Conservation (phyloP, 2,797 vertebrate species). For the Sebastes hubbsi region DNA sequence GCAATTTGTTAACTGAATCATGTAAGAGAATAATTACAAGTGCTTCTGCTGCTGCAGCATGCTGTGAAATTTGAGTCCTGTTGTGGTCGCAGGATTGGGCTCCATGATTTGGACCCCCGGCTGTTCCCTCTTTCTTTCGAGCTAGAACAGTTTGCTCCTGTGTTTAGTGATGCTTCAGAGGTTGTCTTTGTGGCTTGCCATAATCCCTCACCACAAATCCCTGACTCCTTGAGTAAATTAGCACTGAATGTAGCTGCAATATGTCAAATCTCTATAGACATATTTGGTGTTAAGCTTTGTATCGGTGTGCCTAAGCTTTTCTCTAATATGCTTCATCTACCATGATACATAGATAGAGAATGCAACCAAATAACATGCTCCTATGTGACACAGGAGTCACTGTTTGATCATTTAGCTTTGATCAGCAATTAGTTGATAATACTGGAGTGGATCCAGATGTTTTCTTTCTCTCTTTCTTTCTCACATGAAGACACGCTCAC, state of each 20-base stretch:
- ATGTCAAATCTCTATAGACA: constrained; percentile 6
- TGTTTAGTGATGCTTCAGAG: constrained; percentile 6
- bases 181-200: constrained; percentile 36
- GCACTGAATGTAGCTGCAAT: neutral
- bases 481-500: neutral
- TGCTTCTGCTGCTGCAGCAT: neutral
- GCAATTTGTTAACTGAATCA: neutral
- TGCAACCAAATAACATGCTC: neutral
- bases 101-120: neutral
- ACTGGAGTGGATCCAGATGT: constrained; percentile 60
- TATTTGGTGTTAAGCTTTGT: neutral
- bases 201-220: constrained; percentile 48
- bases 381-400: constrained; percentile 13
- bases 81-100: constrained; percentile 14
- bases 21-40: neutral
- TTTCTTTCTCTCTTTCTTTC: neutral
- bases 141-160: constrained; percentile 11
- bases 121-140: neutral
- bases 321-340: constrained; percentile 15
- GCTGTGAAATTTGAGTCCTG: neutral
- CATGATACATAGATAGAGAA: neutral
- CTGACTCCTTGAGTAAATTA: neutral
- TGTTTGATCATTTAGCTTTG: constrained; percentile 53
- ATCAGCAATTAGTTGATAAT: constrained; percentile 58
- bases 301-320: neutral